Percentiles rank a stretch among this genome's conserved stretches.
These are phyloP conservation scores for Dinomys branickii DNA, from an alignment of 2,113 vertebrate genomes.

Conservation along the genomic window DNA sequence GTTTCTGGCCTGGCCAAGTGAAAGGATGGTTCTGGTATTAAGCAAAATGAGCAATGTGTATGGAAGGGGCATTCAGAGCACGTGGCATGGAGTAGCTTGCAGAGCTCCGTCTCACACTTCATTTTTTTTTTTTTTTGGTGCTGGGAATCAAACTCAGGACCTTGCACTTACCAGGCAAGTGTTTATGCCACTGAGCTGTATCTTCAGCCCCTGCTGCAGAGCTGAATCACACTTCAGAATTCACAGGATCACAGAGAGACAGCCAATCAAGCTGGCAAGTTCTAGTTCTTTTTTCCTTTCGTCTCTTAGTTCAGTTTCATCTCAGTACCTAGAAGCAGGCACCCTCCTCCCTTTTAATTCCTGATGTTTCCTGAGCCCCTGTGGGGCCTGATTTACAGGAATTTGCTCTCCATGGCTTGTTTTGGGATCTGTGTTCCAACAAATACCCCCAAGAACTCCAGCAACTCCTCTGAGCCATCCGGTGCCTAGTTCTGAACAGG, in stretches of 20 bases:
- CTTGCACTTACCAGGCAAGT: too few species aligned
- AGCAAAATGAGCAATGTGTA: background rate
- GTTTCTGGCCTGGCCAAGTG: background rate
- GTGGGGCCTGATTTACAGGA: background rate
- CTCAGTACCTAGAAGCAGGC: background rate
- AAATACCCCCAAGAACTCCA: background rate
- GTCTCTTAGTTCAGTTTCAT: background rate
- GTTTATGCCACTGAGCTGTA: too few species aligned
- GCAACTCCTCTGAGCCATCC: background rate
- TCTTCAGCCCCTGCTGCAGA: too few species aligned
- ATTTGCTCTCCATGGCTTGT: background rate
- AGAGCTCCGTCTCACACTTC: background rate
- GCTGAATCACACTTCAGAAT: background rate
- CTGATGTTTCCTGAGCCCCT: background rate
- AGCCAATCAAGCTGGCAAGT: background rate
- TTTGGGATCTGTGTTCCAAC: background rate
- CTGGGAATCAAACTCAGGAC: too few species aligned
- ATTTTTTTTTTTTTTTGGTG: too few species aligned
- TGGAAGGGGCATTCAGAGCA: background rate
- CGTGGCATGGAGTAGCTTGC: background rate
- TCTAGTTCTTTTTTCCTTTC: background rate
- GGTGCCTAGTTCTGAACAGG: background rate
- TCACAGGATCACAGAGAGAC: background rate
- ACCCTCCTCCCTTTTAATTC: background rate
- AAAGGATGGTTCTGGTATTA: background rate